Percentiles rank a stretch among this genome's conserved stretches.
These are phyloP conservation scores for Trichoplusia ni DNA, from an alignment of 1,140 invertebrate species.

Conservation along the genomic window DNA sequence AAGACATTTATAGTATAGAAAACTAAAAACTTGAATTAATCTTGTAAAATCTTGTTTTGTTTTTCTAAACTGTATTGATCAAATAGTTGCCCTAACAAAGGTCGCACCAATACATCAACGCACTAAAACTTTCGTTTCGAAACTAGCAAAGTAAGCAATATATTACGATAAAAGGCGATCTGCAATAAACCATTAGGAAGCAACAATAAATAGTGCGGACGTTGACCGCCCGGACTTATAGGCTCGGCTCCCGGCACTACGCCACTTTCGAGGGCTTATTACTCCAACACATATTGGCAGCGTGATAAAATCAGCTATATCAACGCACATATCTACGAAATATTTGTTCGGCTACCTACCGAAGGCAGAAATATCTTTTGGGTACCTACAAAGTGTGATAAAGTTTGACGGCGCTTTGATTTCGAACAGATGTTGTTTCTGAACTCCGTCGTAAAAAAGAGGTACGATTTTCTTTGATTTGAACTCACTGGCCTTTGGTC, in stretches of 20 bases:
- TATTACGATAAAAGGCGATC: conserved; percentile 25
- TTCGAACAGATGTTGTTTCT: conserved; percentile 4
- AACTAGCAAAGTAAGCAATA: conserved; percentile 26
- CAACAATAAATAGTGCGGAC: conserved; percentile 24
- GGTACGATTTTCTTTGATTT: not conserved
- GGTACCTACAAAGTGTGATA: not conserved
- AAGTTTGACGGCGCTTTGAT: conserved; percentile 15
- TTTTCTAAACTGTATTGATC: no score
- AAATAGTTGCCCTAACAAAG: not conserved
- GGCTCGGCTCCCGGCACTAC: not conserved
- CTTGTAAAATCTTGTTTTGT: no score
- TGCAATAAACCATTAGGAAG: conserved; percentile 19
- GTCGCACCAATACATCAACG: not conserved
- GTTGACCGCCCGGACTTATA: conserved; percentile 28
- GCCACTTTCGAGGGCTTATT: conserved; percentile 14
- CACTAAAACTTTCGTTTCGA: conserved; percentile 16
- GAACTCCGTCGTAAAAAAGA: not conserved
- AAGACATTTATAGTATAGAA: not conserved
- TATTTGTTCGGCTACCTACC: conserved; percentile 7
- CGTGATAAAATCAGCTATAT: conserved; percentile 13
- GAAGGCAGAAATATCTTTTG: conserved; percentile 3
- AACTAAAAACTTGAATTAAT: no score
- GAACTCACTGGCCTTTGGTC: not conserved
- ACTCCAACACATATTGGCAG: conserved; percentile 24
- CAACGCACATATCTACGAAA: conserved; percentile 17